Evolutionary conservation across 2,888 invertebrate genomes (phyloP), one percentile per base, ranked within the genome.

Genomic region (Nomada fabriciana): DNA sequence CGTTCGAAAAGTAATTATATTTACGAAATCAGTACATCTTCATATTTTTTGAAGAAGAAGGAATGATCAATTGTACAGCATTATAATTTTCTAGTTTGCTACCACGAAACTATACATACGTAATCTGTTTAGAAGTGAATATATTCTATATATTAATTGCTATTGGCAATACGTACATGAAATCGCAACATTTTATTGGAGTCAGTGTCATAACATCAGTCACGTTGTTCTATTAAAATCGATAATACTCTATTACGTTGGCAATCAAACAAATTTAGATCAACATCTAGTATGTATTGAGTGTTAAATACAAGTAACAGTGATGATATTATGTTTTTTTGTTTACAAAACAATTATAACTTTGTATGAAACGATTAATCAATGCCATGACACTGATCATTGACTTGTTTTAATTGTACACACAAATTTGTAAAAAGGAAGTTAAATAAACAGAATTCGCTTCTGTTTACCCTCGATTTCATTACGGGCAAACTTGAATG

Each of bases 371-470:
- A 63, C 47, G 60, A 47, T 59, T 71, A 73, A 53, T 69, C 52
- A 74, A 78, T 63, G 64, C 71, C 73, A 43, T 70, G 55, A 82
- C 60, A 76, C 73, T 82, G 59, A 76, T 52, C 55, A 75, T 61
- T 52, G 50, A 13, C 47, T 63, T 42, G n/a, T 67, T 70, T 82
- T 68, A 65, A 69, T 68, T 76, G 47, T 81, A 65, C 36, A 47
- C 20, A 59, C 43, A 36, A 47, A 52, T 64, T 59, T 68, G 18
- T 57, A 71, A 72, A 69, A 65, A 61, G 59, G n/a, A 73, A 59
- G 64, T 67, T 36, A 50, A 11, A 29, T 63, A 53, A 65, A 65
- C 36, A 55, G 61, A 57, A 3, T 15, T 69, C 25, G 76, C 50
- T 59, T 80, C 52, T 59, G 11, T 53, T 74, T 74, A 43, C 57